Evolutionary conservation across 2,113 vertebrate species (phyloP).

Genomic region (Zosterops japonicus): DNA sequence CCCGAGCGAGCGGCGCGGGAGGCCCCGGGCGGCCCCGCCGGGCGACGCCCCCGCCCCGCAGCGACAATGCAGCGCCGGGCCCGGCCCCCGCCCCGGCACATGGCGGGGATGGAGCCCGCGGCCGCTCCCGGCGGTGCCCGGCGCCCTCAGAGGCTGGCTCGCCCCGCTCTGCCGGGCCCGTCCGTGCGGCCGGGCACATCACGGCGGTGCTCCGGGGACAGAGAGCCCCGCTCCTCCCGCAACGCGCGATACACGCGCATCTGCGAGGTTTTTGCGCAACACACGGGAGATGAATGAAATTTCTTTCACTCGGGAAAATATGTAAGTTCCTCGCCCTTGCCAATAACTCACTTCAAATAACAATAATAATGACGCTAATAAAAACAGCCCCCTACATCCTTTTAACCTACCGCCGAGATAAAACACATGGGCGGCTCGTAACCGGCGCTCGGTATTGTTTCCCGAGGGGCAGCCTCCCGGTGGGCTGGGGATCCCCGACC

Average conservation of each 20-base stretch:
- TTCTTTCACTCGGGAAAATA: not conserved
- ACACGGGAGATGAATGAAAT: not conserved
- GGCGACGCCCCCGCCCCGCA: slow-evolving; percentile 17
- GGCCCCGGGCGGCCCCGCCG: not conserved
- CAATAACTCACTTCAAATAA: not conserved
- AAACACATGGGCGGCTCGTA: not conserved
- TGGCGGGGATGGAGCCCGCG: accelerated
- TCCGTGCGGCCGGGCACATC: not conserved
- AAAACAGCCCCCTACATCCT: not conserved
- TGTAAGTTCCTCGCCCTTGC: not conserved
- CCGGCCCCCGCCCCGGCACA: not conserved
- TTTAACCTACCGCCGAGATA: not conserved
- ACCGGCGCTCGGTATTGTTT: not conserved
- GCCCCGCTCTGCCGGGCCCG: not conserved
- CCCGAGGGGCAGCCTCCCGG: no score
- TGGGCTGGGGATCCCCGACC: not conserved
- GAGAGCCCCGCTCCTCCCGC: not conserved
- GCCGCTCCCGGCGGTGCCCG: not conserved
- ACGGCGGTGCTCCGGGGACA: not conserved
- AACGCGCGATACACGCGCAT: not conserved
- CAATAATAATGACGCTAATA: not conserved
- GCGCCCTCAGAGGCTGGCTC: not conserved
- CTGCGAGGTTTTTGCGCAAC: not conserved
- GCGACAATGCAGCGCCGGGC: not conserved
- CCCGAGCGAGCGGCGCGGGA: not conserved